Percentiles rank a stretch among this genome's conserved stretches.
These are phyloP conservation scores for Latrodectus hesperus DNA, from an alignment of 2,888 invertebrate genomes.

Conservation along the genomic window DNA sequence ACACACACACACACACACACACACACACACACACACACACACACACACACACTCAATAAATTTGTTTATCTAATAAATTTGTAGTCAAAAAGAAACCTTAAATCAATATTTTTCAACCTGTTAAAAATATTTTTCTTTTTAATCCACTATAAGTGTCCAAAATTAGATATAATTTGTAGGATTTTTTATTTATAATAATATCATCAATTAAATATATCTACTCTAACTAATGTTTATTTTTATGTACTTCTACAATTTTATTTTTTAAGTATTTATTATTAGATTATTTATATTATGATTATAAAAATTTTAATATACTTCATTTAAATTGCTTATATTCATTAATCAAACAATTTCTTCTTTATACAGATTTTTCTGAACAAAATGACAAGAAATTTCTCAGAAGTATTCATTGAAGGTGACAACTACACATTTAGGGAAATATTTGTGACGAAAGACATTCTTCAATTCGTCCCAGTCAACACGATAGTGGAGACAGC, in stretches of 20 bases:
- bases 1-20: no score
- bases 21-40: no score
- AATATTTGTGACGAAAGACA: conserved; percentile 21
- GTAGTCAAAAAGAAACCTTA: no score
- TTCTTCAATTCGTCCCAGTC: conserved; percentile 1
- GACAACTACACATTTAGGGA: conserved; percentile 35
- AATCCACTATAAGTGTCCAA: no score
- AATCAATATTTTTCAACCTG: no score
- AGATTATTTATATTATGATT: not conserved
- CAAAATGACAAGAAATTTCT: conserved; percentile 9
- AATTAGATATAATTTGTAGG: not conserved
- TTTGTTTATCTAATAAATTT: no score
- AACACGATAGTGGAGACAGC: conserved; percentile 80
- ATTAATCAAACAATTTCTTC: not conserved
- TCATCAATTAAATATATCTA: not conserved
- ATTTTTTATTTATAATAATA: not conserved
- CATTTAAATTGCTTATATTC: not conserved
- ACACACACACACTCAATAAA: no score
- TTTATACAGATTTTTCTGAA: not conserved
- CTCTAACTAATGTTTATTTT: not conserved
- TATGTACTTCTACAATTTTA: not conserved
- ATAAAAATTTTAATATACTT: not conserved
- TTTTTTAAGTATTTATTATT: not conserved
- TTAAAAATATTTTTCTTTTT: no score
- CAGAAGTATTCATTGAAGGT: not conserved